Evolutionary conservation across 2,113 vertebrate genomes (phyloP).

Genomic region (Notarius lentiginosus): DNA sequence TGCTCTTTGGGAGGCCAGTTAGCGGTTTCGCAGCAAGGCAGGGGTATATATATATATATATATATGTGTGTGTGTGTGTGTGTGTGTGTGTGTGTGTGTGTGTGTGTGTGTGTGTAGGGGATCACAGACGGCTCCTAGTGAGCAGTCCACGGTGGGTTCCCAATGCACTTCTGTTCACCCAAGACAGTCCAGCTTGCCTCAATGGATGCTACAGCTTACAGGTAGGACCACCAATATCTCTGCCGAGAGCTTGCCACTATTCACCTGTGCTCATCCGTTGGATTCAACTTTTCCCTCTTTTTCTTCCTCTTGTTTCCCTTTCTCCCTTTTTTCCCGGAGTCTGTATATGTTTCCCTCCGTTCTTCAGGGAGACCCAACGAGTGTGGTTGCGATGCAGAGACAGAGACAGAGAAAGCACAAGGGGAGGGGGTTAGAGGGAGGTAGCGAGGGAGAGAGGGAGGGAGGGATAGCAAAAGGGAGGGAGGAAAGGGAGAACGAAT

Average conservation of each 20-base stretch:
- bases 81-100: constrained; percentile 46
- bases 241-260: constrained; percentile 12
- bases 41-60: constrained; percentile 47
- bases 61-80: constrained; percentile 47
- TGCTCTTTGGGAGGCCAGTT: constrained; percentile 70
- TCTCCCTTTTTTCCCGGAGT: constrained; percentile 12
- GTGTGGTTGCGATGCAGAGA: constrained; percentile 57
- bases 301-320: constrained; percentile 24
- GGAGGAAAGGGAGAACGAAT: constrained; percentile 31
- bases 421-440: constrained; percentile 27
- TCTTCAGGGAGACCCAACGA: constrained; percentile 38
- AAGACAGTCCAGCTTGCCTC: constrained; percentile 73
- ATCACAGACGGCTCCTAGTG: constrained; percentile 57
- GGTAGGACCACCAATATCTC: constrained; percentile 69
- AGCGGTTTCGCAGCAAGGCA: constrained; percentile 55
- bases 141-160: constrained; percentile 62
- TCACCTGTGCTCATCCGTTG: constrained; percentile 3
- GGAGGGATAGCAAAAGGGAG: constrained; percentile 5
- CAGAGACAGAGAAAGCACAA: constrained; percentile 38
- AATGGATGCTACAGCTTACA: constrained; percentile 63
- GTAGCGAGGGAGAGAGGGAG: constrained; percentile 25
- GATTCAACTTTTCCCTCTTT: constrained; percentile 45
- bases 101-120: constrained; percentile 51
- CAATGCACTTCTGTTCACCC: constrained; percentile 63
- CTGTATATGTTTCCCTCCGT: constrained; percentile 41